Evolutionary conservation across 2,888 invertebrate genomes (phyloP).

Genomic region (Brachycybe producta): DNA sequence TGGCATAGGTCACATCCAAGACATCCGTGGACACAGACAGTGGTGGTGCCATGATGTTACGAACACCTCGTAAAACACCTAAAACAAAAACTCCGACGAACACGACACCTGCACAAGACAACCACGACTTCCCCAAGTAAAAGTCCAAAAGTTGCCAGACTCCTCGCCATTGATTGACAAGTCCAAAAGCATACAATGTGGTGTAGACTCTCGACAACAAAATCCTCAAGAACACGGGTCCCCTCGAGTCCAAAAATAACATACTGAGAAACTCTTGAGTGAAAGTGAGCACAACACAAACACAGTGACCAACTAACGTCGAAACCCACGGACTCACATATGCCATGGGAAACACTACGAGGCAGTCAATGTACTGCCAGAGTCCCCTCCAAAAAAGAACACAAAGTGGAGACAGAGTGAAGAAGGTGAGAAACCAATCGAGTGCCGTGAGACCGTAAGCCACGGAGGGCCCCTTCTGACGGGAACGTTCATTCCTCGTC

Average conservation of each 20-base stretch:
- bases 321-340: constrained; percentile 22
- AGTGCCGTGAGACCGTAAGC: neutral
- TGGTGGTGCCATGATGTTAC: constrained; percentile 71
- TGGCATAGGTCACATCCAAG: constrained; percentile 58
- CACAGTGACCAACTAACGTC: constrained; percentile 37
- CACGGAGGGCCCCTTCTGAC: neutral
- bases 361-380: constrained; percentile 59
- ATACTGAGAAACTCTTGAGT: constrained; percentile 37
- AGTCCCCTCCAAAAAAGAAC: constrained; percentile 78
- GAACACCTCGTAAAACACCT: constrained; percentile 51
- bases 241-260: constrained; percentile 26
- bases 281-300: constrained; percentile 45
- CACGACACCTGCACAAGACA: constrained; percentile 50
- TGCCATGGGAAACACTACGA: constrained; percentile 21
- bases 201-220: constrained; percentile 53
- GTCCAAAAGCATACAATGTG: constrained; percentile 52
- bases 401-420: constrained; percentile 63
- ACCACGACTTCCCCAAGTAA: constrained; percentile 47
- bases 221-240: constrained; percentile 51
- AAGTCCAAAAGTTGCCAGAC: constrained; percentile 64
- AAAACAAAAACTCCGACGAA: constrained; percentile 48
- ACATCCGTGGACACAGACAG: constrained; percentile 62
- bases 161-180: constrained; percentile 79
- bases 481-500: no score
- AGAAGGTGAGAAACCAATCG: constrained; percentile 44